phyloP scores from a whole-genome alignment of 1,140 invertebrate genomes.

The Palaemon carinicauda region DNA sequence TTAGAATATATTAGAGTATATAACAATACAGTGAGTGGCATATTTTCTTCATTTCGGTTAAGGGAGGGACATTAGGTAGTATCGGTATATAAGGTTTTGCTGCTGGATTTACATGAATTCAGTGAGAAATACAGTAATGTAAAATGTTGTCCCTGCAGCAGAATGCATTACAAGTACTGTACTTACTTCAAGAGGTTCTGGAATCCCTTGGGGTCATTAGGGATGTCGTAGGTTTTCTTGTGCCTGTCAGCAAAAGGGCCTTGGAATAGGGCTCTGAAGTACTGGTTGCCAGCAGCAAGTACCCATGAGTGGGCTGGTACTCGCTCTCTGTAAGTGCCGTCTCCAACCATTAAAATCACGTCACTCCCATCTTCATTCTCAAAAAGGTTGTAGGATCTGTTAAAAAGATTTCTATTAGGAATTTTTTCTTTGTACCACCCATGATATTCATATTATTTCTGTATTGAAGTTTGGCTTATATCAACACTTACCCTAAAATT shows the following conservation, averaged over 20 bases:
- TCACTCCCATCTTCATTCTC: conserved; percentile 73
- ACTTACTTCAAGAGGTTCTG: conserved; percentile 54
- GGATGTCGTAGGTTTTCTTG: conserved; percentile 29
- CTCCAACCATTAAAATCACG: conserved; percentile 74
- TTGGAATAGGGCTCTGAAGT: conserved; percentile 72
- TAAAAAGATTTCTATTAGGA: neutral
- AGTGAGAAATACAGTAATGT: no score
- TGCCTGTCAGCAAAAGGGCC: conserved; percentile 57
- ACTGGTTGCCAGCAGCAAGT: conserved; percentile 71
- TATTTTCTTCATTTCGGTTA: no score
- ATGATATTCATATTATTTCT: no score
- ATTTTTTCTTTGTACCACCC: no score
- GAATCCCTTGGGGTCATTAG: conserved; percentile 56
- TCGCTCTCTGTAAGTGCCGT: conserved; percentile 70
- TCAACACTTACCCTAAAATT: no score
- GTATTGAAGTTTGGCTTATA: no score
- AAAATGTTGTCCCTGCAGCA: no score
- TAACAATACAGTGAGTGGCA: no score
- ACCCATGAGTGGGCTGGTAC: conserved; percentile 75
- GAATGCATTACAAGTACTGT: neutral
- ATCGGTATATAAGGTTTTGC: no score
- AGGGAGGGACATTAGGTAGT: no score
- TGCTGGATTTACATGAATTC: no score
- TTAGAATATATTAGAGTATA: no score
- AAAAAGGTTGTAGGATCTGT: conserved; percentile 61